Evolutionary conservation across 2,888 invertebrate genomes (phyloP).

Genomic region (Dryobota labecula): DNA sequence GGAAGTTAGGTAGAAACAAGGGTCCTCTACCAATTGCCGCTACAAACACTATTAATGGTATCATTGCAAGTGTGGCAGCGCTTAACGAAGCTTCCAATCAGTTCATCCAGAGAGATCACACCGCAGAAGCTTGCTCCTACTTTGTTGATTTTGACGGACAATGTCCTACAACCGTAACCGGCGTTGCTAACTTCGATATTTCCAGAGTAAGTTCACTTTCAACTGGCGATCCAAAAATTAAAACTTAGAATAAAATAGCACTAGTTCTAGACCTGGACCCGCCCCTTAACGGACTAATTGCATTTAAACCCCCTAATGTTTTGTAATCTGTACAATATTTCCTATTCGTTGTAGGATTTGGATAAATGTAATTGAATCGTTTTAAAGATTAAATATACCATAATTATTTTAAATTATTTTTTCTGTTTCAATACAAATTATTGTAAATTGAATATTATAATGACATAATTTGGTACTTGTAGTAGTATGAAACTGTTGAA

Average conservation of each 20-base stretch:
- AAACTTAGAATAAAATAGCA: no score
- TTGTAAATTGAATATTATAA: background rate
- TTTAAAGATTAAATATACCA: background rate
- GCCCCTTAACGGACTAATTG: no score
- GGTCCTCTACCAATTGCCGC: background rate
- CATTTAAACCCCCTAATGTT: no score
- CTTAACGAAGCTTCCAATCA: fast-evolving
- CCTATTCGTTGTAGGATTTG: no score
- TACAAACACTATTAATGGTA: background rate
- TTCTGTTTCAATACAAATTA: background rate
- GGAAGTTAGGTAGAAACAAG: constrained; percentile 36
- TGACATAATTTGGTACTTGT: no score
- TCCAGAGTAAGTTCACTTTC: constrained; percentile 18
- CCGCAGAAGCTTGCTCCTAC: background rate
- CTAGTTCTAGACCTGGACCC: no score
- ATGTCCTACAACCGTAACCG: constrained; percentile 75
- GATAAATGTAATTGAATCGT: background rate
- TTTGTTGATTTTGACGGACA: constrained; percentile 74
- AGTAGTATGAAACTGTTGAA: no score
- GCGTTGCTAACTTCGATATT: constrained; percentile 73
- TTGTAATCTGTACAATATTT: no score
- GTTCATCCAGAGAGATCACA: constrained; percentile 8
- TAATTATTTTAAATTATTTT: background rate
- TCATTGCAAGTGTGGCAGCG: background rate
- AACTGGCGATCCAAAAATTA: no score